Evolutionary conservation across 2,888 invertebrate genomes (phyloP).

Genomic region (Hoplodrina blanda): DNA sequence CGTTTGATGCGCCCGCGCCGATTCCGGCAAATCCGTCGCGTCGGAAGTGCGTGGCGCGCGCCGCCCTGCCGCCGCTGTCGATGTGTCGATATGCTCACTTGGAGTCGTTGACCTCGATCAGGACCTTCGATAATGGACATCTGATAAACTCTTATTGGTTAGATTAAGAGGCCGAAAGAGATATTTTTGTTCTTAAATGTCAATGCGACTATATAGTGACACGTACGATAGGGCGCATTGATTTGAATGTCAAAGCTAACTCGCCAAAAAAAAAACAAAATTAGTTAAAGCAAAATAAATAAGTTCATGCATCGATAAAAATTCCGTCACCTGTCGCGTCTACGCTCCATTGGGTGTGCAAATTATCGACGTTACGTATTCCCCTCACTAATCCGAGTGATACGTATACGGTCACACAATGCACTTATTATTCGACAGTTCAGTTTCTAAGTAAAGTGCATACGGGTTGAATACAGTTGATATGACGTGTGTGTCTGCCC

Average conservation of each 20-base stretch:
- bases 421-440: conserved; percentile 90
- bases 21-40: conserved; percentile 91
- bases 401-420: conserved; percentile 89
- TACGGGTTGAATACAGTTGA: conserved; percentile 82
- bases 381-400: conserved; percentile 87
- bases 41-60: conserved; percentile 89
- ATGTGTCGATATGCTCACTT: conserved; percentile 86
- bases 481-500: conserved; percentile 85
- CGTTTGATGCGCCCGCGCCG: conserved; percentile 90
- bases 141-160: conserved; percentile 80
- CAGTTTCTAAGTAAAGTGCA: conserved; percentile 89
- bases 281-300: conserved; percentile 34
- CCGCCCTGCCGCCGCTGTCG: conserved; percentile 79
- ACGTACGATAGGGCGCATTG: conserved; percentile 1
- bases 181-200: conserved; percentile 57
- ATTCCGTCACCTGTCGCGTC: conserved; percentile 55
- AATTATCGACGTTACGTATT: conserved; percentile 86
- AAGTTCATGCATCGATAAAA: conserved; percentile 39
- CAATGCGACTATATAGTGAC: conserved; percentile 16
- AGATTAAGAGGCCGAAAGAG: conserved; percentile 77
- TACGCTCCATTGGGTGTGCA: conserved; percentile 69
- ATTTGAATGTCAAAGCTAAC: conserved; percentile 3
- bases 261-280: conserved; percentile 7
- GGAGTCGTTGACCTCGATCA: conserved; percentile 87
- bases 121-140: conserved; percentile 82